Base-by-base conservation (phyloP, 2,888 invertebrate species). In the Brachynemurus nebulosus region DNA sequence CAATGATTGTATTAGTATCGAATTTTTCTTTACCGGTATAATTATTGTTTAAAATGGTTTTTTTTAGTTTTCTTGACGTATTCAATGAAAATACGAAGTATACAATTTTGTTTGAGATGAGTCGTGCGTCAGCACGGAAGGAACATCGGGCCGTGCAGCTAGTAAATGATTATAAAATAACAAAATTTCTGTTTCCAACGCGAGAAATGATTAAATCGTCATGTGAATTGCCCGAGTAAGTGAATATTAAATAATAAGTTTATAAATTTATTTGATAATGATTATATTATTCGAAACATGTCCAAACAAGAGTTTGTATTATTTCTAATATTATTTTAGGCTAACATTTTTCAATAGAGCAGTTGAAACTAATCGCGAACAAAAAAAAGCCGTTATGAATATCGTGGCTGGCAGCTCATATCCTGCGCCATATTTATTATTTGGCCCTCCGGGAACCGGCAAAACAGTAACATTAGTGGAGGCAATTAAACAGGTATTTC, bases 401-500 rank as follows among this genome's bases (percentile, higher is more conserved):
- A 81, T 85, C 39, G 55, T 81, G 5, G 66, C 71, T 14, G 75
- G 74, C 7, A 70, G 76, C 1, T 70, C 74, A 1, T 67, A 72
- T 4, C 70, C 72, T 1, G 72, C 72, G 1, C 90, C 92, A 0
- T 91, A 86, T 56, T 73, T 90, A 25, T 69, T 92, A 35, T 89
- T 81, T 63, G 91, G 91, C 2, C 91, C 91, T 30, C 90, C 91
- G 39, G 91, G 89, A 48, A 81, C 81, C 1, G 82, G 82, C 1
- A 82, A 82, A 62, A 83, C 84, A 1, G 68, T 79, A 1, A 83
- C 83, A 1, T 57, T 85, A 5, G 78, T 83, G 1, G 85, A 86
- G 62, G 68, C 78, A 2, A 74, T 85, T 38, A 63, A 75, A 43
- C 84, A 83, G 60, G 66, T 80, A 52, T 20, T 37, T 37, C n/a